Evolutionary conservation across 1,140 invertebrate genomes (phyloP), one percentile per base, ranked within the genome.

Genomic region (Drosophila hydei): DNA sequence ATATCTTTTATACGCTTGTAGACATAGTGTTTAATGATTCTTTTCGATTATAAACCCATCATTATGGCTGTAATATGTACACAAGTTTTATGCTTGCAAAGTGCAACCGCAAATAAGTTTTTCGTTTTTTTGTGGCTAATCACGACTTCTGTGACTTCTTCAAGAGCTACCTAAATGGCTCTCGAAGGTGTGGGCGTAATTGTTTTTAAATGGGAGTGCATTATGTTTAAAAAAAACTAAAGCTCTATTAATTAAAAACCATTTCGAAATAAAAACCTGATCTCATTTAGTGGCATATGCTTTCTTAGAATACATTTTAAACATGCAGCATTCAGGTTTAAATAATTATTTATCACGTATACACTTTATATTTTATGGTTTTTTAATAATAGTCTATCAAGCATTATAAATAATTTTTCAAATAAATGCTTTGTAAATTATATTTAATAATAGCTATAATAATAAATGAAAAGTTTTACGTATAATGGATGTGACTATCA

Each of bases 21-120:
- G 61, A 65, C 68, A 71, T 51, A 36, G 58, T 71, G 36, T 65
- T 56, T 65, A 64, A 71, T 71, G 68, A 64, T 65, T 65, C 43
- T 50, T 33, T 23, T 19, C 45, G 47, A 33, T 56, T 65, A 42
- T 42, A 42, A 16, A 42, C 14, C 38, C 38, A 42, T 42, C 38
- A 42, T 42, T 42, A 8, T 9, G 55, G 18, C 12, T 27, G 40
- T 27, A 58, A 65, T 56, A 12, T 38, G 56, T 38, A 50, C 45
- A 67, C 50, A 42, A 27, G 45, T 11, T 48, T 5, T 60, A 50
- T 51, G 63, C 48, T 55, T 42, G 7, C 7, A 27, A n/a, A 43
- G 30, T 71, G 61, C 45, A 71, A 45, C 60, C 51, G 68, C 54
- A 56, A 64, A 56, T 42, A 55, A 11, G 18, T 42, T 64, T 38